Base-by-base conservation (phyloP, 2,888 invertebrate genomes). In the Drosophila monieri region DNA sequence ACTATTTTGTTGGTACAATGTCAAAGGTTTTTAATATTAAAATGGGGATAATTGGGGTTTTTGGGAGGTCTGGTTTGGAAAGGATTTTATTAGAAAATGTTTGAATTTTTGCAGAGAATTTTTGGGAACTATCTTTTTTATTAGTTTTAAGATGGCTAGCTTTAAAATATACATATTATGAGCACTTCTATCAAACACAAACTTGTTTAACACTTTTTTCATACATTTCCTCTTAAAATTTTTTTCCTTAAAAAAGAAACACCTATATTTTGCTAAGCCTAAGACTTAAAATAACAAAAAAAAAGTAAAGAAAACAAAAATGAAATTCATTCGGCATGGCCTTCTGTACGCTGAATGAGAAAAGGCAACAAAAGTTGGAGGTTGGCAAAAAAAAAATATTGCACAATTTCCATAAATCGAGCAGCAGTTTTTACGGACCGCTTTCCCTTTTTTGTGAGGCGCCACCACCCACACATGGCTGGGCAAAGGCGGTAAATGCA, bases 331-430 rank as follows among this genome's bases (percentile, higher is more conserved):
- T n/a, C 10, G 14, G 6, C 35, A 1, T 27, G 21, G 12, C 6
- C 18, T 44, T 41, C 32, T 25, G 39, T 53, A 30, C 46, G 12
- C 41, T 27, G 27, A 18, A 57, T n/a, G 9, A 10, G 14, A 32
- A 49, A 55, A 10, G 9, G 27, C 23, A 27, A 12, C 21, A 30
- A 61, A 52, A 46, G 30, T 47, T 41, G 27, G 25, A 48, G 53
- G 25, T 30, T 27, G 8, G 37, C 49, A 49, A 37, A 43, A 86
- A 43, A 86, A 86, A 80, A 84, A 85, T 77, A 84, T 85, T 78
- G 72, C 74, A 84, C 81, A 84, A 84, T 81, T 86, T 81, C 80
- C 85, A 81, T 86, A 81, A 81, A 81, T 81, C 87, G 70, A 55
- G 55, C 32, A 32, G 35, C 39, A 27, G 37, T 18, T 44, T 27